Evolutionary conservation across 2,888 invertebrate species (phyloP).

Genomic region (Cephus runcator): DNA sequence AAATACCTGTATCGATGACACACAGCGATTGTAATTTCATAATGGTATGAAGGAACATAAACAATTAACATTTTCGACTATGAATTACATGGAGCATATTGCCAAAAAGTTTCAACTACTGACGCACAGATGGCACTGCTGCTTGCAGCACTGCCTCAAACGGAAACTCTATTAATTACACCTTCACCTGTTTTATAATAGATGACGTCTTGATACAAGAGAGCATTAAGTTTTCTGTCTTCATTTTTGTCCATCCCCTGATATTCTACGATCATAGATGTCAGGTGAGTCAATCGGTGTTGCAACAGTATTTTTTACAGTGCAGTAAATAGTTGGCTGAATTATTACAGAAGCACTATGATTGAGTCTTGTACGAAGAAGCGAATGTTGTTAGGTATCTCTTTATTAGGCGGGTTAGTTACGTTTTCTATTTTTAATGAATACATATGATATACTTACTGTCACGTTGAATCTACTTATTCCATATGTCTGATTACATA

Average conservation of each 20-base stretch:
- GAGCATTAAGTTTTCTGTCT: not conserved
- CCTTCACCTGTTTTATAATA: not conserved
- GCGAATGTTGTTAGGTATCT: constrained; percentile 84
- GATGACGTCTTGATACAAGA: not conserved
- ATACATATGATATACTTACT: not conserved
- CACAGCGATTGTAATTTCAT: not conserved
- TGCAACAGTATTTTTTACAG: not conserved
- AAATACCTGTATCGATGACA: not conserved
- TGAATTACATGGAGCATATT: not conserved
- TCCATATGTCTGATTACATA: not conserved
- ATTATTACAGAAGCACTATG: constrained; percentile 61
- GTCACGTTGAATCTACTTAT: not conserved
- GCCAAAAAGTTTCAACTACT: not conserved
- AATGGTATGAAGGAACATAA: not conserved
- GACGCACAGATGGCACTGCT: not conserved
- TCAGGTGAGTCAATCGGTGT: not conserved
- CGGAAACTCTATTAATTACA: not conserved
- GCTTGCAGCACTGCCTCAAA: not conserved
- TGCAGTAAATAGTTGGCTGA: not conserved
- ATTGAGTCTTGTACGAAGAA: constrained; percentile 86
- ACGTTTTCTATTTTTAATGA: constrained; percentile 16
- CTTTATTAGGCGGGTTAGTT: constrained; percentile 80
- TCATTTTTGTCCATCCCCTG: not conserved
- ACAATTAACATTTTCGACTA: not conserved
- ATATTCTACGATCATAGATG: not conserved